phyloP scores from a whole-genome alignment of 2,113 vertebrate genomes.

The Chaetops frenatus region DNA sequence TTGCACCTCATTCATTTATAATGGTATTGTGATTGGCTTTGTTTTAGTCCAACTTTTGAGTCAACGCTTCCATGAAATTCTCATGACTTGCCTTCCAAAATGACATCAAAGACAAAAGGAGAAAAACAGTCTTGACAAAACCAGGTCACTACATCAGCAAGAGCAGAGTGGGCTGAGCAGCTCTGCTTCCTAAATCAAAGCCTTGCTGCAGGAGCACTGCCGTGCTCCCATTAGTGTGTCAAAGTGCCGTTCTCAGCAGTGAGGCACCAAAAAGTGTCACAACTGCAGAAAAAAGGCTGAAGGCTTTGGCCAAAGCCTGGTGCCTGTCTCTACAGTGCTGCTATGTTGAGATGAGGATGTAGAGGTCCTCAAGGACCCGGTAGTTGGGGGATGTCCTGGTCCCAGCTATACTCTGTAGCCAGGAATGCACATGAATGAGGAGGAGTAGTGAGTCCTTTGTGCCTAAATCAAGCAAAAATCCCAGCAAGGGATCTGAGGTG shows the following conservation, averaged over 20 bases:
- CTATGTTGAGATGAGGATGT: neutral
- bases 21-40: slow-evolving; percentile 17
- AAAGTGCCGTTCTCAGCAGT: neutral
- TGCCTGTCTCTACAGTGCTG: neutral
- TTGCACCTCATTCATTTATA: neutral
- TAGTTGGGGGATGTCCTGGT: neutral
- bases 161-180: slow-evolving; percentile 12
- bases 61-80: slow-evolving; percentile 42
- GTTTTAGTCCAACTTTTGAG: slow-evolving; percentile 32
- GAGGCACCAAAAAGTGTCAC: neutral
- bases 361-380: neutral
- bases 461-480: neutral
- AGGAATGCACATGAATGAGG: neutral
- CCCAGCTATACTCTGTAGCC: neutral
- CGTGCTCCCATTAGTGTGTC: neutral
- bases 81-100: slow-evolving; percentile 42
- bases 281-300: neutral
- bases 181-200: slow-evolving; percentile 11
- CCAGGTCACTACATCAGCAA: slow-evolving; percentile 47
- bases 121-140: slow-evolving; percentile 55
- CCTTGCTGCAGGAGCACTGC: neutral
- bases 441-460: neutral
- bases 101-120: slow-evolving; percentile 35
- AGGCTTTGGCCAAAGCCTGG: neutral
- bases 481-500: neutral